A percentile compares a stretch with the other conserved stretches of the same genome.
Evolutionary conservation across 2,888 invertebrate genomes (phyloP).

Genomic region (Leptinotarsa tumamoca): DNA sequence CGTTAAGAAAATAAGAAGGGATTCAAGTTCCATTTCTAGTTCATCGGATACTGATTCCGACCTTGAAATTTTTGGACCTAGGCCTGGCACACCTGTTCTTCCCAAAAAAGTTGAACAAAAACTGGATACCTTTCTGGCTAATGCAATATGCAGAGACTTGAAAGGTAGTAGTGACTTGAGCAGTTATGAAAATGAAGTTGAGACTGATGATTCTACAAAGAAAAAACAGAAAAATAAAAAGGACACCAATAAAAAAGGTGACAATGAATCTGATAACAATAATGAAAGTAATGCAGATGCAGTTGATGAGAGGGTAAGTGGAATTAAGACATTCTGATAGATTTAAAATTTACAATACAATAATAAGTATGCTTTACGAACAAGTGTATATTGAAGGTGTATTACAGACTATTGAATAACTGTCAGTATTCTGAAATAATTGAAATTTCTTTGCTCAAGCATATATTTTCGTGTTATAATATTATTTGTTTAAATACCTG

Average conservation of each 20-base stretch:
- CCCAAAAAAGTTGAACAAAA: conserved; percentile 29
- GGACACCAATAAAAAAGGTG: neutral
- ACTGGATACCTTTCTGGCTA: conserved; percentile 38
- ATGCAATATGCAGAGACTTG: conserved; percentile 35
- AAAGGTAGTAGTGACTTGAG: conserved; percentile 27
- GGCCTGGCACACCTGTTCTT: conserved; percentile 28
- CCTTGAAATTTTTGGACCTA: conserved; percentile 12
- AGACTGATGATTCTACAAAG: conserved; percentile 25
- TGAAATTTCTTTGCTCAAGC: no score
- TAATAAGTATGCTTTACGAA: no score
- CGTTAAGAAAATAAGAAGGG: conserved; percentile 23
- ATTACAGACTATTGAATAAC: no score
- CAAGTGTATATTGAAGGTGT: no score
- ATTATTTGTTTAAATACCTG: no score
- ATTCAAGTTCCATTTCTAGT: conserved; percentile 11
- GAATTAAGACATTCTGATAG: neutral
- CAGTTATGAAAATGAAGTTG: conserved; percentile 26
- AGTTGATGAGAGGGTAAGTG: conserved; percentile 2
- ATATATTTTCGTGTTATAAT: no score
- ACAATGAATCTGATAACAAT: conserved; percentile 13
- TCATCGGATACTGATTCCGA: conserved; percentile 30
- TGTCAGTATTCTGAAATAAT: no score
- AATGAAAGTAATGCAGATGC: neutral
- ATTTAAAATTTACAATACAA: no score
- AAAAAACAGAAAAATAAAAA: conserved; percentile 28